These are phyloP conservation scores for Ramphastos sulfuratus DNA, from an alignment of 2,113 vertebrate species.

Conservation along the genomic window DNA sequence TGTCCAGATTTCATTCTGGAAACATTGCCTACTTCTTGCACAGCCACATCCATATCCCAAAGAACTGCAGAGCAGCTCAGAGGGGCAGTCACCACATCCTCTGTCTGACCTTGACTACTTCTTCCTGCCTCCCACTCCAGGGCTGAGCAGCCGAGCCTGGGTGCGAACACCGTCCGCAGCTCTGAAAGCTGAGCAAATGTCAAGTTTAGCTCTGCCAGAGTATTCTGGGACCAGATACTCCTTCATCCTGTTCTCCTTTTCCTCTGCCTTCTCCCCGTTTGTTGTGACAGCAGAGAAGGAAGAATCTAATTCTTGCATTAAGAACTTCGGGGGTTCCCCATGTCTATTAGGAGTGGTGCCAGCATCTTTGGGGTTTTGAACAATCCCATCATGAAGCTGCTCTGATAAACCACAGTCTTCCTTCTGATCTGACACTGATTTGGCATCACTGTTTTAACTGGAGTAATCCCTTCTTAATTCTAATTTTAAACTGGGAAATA, in stretches of 20 bases:
- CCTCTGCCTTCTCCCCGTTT: not conserved
- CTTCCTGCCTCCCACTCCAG: not conserved
- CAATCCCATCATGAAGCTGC: not conserved
- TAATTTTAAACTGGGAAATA: not conserved
- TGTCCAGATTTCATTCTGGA: constrained; percentile 32
- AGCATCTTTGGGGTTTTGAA: not conserved
- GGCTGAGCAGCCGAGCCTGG: not conserved
- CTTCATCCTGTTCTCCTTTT: not conserved
- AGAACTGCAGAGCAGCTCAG: not conserved
- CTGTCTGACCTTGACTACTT: not conserved
- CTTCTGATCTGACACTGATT: not conserved
- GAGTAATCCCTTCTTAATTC: not conserved
- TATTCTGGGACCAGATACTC: not conserved
- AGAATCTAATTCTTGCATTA: not conserved
- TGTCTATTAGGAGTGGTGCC: not conserved
- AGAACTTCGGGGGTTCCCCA: not conserved
- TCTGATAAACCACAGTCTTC: not conserved
- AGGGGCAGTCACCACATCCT: not conserved
- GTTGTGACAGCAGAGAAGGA: not conserved
- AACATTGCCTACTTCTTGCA: not conserved
- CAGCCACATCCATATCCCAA: not conserved
- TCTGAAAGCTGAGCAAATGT: not conserved
- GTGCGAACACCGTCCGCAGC: not conserved
- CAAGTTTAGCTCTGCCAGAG: not conserved
- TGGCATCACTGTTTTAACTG: not conserved